phyloP scores from a whole-genome alignment of 2,797 vertebrate genomes.

The Lepus townsendii region DNA sequence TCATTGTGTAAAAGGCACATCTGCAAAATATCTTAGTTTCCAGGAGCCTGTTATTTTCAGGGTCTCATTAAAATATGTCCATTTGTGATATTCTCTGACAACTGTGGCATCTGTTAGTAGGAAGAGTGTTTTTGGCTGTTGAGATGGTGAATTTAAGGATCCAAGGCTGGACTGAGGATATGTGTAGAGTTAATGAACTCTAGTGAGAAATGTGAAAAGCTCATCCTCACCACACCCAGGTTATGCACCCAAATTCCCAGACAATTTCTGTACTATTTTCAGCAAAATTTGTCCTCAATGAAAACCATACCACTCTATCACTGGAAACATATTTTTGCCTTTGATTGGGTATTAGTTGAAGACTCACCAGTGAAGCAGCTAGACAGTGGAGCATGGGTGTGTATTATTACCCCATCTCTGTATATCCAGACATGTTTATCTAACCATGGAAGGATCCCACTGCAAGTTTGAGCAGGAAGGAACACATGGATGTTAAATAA shows the following conservation, averaged over 20 bases:
- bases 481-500: neutral
- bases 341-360: slow-evolving; percentile 49
- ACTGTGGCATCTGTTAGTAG: slow-evolving; percentile 44
- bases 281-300: slow-evolving; percentile 71
- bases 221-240: slow-evolving; percentile 78
- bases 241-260: slow-evolving; percentile 83
- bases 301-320: slow-evolving; percentile 73
- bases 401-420: neutral
- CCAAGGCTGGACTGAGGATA: slow-evolving; percentile 5
- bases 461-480: neutral
- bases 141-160: slow-evolving; percentile 21
- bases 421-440: slow-evolving; percentile 2
- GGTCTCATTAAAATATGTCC: slow-evolving; percentile 46
- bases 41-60: slow-evolving; percentile 56
- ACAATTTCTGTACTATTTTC: slow-evolving; percentile 80
- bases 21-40: slow-evolving; percentile 67
- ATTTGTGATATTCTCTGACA: neutral
- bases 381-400: slow-evolving; percentile 26
- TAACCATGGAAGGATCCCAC: neutral
- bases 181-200: slow-evolving; percentile 44
- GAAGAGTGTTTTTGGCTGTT: slow-evolving; percentile 46
- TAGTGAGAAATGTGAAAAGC: slow-evolving; percentile 62
- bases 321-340: slow-evolving; percentile 68
- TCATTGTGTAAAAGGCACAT: slow-evolving; percentile 51
- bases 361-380: slow-evolving; percentile 34